phyloP scores from a whole-genome alignment of 2,113 vertebrate species.

The Falcunculus frontatus region DNA sequence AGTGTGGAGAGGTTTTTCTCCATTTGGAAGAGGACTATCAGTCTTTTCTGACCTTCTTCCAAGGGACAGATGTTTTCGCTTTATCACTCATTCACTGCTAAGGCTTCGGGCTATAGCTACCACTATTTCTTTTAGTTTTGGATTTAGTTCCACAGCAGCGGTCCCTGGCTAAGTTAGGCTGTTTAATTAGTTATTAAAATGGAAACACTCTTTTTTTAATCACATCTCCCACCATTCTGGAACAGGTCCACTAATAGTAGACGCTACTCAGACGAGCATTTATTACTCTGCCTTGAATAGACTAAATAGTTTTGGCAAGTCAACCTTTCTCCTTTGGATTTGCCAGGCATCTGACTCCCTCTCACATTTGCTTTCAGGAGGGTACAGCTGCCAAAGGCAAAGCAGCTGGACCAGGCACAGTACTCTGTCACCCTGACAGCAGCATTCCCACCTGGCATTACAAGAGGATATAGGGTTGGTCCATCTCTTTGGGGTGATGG shows the following conservation, averaged over 20 bases:
- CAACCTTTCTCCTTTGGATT: background rate
- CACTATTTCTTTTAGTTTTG: background rate
- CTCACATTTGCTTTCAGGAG: background rate
- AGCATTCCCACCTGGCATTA: background rate
- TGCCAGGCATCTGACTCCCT: background rate
- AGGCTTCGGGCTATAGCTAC: background rate
- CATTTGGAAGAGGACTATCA: background rate
- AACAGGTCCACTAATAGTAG: slow-evolving; percentile 33
- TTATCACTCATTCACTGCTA: background rate
- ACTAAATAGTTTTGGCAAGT: slow-evolving; percentile 3
- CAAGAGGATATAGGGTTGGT: background rate
- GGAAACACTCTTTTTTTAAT: background rate
- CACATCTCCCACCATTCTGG: slow-evolving; percentile 16
- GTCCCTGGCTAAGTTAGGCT: slow-evolving; percentile 1
- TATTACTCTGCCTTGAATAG: background rate
- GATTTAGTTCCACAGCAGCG: background rate
- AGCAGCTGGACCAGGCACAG: background rate
- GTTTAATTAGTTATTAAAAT: slow-evolving; percentile 54
- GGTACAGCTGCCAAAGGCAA: background rate
- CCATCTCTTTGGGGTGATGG: background rate
- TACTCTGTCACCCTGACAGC: rapidly evolving
- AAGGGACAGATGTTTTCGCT: slow-evolving; percentile 34
- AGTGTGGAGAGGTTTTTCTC: background rate
- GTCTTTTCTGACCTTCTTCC: slow-evolving; percentile 24
- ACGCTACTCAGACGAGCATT: background rate